Conservation (phyloP, 2,888 invertebrate genomes). For the Mesorhabditis spiculigera region DNA sequence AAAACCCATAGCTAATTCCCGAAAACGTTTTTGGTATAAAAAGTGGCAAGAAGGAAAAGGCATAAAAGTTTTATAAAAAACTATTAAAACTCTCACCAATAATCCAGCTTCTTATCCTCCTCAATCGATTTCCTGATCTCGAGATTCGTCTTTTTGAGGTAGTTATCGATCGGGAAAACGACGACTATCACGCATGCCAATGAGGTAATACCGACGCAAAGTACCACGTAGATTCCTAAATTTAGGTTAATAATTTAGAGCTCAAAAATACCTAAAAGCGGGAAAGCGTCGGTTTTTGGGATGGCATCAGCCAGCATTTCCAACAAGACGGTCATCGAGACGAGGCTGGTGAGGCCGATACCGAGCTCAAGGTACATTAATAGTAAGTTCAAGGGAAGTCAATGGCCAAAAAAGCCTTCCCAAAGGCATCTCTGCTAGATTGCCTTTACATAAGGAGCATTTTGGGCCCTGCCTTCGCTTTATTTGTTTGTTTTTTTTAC, state of each 20-base stretch:
- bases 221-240: neutral
- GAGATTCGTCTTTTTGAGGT: neutral
- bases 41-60: no score
- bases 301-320: neutral
- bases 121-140: slow-evolving; percentile 1
- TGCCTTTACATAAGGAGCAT: no score
- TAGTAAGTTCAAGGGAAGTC: no score
- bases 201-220: neutral
- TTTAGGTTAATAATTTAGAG: no score
- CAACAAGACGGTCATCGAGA: neutral
- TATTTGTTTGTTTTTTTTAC: neutral
- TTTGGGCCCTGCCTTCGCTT: no score
- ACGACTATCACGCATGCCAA: neutral
- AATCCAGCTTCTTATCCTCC: neutral
- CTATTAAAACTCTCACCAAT: no score
- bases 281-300: neutral
- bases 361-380: neutral
- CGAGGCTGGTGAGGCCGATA: neutral
- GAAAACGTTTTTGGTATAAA: no score
- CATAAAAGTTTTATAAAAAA: no score
- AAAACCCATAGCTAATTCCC: no score
- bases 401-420: no score
- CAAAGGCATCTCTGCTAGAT: no score
- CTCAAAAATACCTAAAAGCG: neutral
- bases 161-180: neutral